Evolutionary conservation across 1,140 invertebrate species (phyloP), one percentile per base, ranked within the genome.

Genomic region (Drosophila leontia): DNA sequence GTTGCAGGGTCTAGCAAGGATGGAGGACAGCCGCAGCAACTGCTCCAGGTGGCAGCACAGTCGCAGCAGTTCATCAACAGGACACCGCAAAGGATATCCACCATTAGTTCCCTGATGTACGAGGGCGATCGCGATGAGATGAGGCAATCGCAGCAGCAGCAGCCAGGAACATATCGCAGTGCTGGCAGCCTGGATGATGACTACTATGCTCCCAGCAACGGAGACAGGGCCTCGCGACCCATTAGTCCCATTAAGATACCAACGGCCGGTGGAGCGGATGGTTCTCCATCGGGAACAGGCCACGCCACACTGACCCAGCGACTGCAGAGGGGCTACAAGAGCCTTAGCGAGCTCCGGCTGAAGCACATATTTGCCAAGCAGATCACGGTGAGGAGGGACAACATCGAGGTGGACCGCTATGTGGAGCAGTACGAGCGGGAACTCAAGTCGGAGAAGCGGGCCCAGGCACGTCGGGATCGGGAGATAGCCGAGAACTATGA

Each of bases 291-390:
- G 29, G 39, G 1, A 29, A 5, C 29, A 0, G 44, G 32, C 8
- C 44, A 34, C 3, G 42, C 64, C 56, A 70, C 60, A 0, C 23
- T 92, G 0, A 69, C 56, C 17, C 81, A 92, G 35, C 80, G 77
- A 0, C 37, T 92, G 56, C 92, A 92, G 35, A 60, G 75, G 7
- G 84, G 91, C 57, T 92, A 87, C 64, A 91, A 87, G 44, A 87
- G 80, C n/a, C 57, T 92, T 13, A 84, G 81, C 42, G 84, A 92
- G n/a, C 77, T 92, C 39, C 71, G 85, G 9, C 34, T 92, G 17
- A 92, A 84, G 50, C 82, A 92, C 69, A 53, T 92, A 29, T 92
- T 92, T 13, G 87, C 87, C 50, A 92, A 81, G 39, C 81, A 91
- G 41, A 91, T 80, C 7, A 79, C 74, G 0, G 60, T 92, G 5